Evolutionary conservation across 2,797 vertebrate species (phyloP).

Genomic region (Rhinichthys osculus): DNA sequence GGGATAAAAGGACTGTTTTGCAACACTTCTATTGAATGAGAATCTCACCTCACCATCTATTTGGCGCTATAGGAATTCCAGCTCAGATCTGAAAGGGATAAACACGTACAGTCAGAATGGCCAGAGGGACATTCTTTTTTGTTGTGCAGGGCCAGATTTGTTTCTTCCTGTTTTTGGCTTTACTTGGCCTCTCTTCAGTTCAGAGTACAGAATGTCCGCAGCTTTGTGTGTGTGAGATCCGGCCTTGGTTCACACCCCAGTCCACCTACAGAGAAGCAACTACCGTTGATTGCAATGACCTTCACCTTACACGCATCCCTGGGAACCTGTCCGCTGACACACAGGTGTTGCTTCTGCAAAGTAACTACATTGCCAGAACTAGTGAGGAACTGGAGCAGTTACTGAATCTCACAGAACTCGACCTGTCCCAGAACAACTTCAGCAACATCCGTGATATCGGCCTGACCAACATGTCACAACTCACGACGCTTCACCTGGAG

Average conservation of each 20-base stretch:
- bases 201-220: slow-evolving; percentile 90
- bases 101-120: slow-evolving; percentile 80
- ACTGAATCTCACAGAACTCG: slow-evolving; percentile 93
- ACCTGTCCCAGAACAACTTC: slow-evolving; percentile 98
- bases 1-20: slow-evolving; percentile 62
- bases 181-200: slow-evolving; percentile 78
- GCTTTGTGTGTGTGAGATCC: slow-evolving; percentile 94
- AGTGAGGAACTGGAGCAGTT: slow-evolving; percentile 91
- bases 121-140: slow-evolving; percentile 71
- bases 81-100: slow-evolving; percentile 51
- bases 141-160: slow-evolving; percentile 73
- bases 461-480: slow-evolving; percentile 90
- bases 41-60: slow-evolving; percentile 66
- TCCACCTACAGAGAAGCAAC: slow-evolving; percentile 97
- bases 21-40: slow-evolving; percentile 74
- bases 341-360: slow-evolving; percentile 95
- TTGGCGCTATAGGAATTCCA: slow-evolving; percentile 63
- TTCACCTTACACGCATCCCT: slow-evolving; percentile 90
- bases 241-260: slow-evolving; percentile 98
- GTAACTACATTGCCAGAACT: slow-evolving; percentile 94
- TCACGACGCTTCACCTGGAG: slow-evolving; percentile 95
- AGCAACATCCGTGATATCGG: slow-evolving; percentile 91
- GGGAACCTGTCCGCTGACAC: slow-evolving; percentile 94
- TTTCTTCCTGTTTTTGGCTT: slow-evolving; percentile 78
- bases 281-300: slow-evolving; percentile 97